These are phyloP conservation scores for Heptranchias perlo DNA, from an alignment of 2,113 vertebrate genomes.

Conservation along the genomic window DNA sequence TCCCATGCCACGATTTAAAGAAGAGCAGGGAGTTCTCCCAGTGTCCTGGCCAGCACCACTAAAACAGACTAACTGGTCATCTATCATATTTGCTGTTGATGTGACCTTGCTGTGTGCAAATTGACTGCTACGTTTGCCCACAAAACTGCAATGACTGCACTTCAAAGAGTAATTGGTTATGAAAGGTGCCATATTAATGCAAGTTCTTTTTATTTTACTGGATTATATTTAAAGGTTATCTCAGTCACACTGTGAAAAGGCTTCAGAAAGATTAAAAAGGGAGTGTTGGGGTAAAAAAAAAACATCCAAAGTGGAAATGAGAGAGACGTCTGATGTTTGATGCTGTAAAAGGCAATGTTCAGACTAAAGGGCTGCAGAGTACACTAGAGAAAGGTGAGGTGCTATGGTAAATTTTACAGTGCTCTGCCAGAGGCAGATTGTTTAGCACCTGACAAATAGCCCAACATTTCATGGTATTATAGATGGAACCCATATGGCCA, in stretches of 20 bases:
- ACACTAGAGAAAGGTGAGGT: not conserved
- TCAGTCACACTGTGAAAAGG: not conserved
- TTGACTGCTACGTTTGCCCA: not conserved
- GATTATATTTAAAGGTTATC: not conserved
- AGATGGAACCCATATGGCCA: not conserved
- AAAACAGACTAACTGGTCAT: not conserved
- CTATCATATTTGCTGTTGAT: not conserved
- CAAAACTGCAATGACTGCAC: not conserved
- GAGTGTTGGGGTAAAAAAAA: not conserved
- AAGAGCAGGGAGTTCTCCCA: not conserved
- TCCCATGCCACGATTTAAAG: too few species aligned
- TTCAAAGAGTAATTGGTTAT: not conserved
- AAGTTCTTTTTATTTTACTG: not conserved
- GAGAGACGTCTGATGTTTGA: not conserved
- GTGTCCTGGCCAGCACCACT: not conserved
- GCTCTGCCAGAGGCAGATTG: not conserved
- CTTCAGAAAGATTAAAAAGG: not conserved
- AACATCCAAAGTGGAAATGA: not conserved
- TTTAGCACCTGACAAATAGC: not conserved
- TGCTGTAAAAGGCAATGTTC: not conserved
- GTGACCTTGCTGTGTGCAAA: not conserved
- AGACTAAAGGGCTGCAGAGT: not conserved
- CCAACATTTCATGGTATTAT: not conserved
- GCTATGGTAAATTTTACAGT: not conserved
- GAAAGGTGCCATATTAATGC: not conserved